A percentile compares a stretch with the other conserved stretches of the same genome.
Evolutionary conservation across 2,113 vertebrate genomes (phyloP).

Genomic region (Todiramphus chloris): DNA sequence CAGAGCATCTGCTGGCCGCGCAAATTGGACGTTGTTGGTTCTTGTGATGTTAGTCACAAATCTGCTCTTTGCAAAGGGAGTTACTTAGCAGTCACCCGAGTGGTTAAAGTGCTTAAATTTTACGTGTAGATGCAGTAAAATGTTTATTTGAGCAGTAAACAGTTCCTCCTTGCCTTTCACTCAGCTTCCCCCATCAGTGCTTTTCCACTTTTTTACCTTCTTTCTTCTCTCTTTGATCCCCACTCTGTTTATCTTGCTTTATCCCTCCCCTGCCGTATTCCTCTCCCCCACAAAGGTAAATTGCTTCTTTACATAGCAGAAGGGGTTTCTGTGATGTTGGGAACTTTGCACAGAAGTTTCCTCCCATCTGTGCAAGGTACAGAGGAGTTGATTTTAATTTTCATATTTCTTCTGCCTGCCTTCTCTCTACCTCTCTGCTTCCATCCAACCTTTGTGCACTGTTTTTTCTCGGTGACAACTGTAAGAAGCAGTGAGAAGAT

Average conservation of each 20-base stretch:
- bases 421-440: not conserved
- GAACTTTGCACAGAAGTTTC: not conserved
- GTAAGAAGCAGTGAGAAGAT: not conserved
- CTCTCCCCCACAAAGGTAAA: not conserved
- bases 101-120: slow-evolving; percentile 13
- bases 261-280: not conserved
- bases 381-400: slow-evolving; percentile 17
- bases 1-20: not conserved
- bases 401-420: not conserved
- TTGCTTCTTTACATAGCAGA: not conserved
- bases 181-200: not conserved
- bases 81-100: not conserved
- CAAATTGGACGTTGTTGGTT: not conserved
- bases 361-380: not conserved
- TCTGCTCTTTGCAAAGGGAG: not conserved
- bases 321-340: not conserved
- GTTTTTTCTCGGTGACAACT: not conserved
- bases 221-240: not conserved
- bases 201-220: not conserved
- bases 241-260: not conserved
- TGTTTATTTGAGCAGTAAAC: slow-evolving; percentile 15
- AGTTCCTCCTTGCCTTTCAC: not conserved
- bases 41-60: not conserved
- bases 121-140: not conserved
- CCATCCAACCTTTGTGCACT: not conserved